Evolutionary conservation across 2,888 invertebrate genomes (phyloP).

Genomic region (Taenaris catops): DNA sequence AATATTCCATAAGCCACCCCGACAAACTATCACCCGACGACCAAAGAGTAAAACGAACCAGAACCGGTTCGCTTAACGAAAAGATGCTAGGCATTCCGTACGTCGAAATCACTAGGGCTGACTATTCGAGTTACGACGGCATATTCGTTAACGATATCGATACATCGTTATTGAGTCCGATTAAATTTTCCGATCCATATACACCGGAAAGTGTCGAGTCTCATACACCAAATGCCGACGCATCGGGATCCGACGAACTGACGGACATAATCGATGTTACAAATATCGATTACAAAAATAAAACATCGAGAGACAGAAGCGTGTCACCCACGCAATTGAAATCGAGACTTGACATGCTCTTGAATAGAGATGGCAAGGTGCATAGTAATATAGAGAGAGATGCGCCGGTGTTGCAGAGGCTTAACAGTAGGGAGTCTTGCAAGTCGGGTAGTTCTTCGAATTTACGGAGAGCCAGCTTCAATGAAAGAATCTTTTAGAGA

Average conservation of each 20-base stretch:
- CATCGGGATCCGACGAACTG: slow-evolving; percentile 46
- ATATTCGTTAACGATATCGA: slow-evolving; percentile 79
- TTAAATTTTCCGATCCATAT: slow-evolving; percentile 83
- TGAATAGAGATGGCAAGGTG: slow-evolving; percentile 38
- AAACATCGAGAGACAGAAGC: slow-evolving; percentile 51
- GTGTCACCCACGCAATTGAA: slow-evolving; percentile 84
- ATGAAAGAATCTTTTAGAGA: too few relatives aligned
- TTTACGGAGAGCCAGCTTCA: too few relatives aligned
- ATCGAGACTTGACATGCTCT: slow-evolving; percentile 74
- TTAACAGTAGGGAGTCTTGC: slow-evolving; percentile 62
- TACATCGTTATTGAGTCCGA: slow-evolving; percentile 57
- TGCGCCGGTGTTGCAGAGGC: slow-evolving; percentile 45
- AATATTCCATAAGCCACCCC: slow-evolving; percentile 30
- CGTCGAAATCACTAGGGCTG: slow-evolving; percentile 75
- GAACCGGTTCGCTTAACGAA: slow-evolving; percentile 59
- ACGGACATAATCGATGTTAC: slow-evolving; percentile 42
- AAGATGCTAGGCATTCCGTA: slow-evolving; percentile 51
- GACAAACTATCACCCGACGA: slow-evolving; percentile 35
- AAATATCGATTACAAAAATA: slow-evolving; percentile 38
- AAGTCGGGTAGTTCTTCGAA: slow-evolving; percentile 55
- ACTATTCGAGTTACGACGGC: slow-evolving; percentile 52
- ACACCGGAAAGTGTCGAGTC: slow-evolving; percentile 92
- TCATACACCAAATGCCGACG: slow-evolving; percentile 82
- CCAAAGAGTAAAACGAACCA: slow-evolving; percentile 35
- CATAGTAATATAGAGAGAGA: slow-evolving; percentile 19